Base-by-base conservation (phyloP, 2,888 invertebrate species). In the Noctua fimbriata region DNA sequence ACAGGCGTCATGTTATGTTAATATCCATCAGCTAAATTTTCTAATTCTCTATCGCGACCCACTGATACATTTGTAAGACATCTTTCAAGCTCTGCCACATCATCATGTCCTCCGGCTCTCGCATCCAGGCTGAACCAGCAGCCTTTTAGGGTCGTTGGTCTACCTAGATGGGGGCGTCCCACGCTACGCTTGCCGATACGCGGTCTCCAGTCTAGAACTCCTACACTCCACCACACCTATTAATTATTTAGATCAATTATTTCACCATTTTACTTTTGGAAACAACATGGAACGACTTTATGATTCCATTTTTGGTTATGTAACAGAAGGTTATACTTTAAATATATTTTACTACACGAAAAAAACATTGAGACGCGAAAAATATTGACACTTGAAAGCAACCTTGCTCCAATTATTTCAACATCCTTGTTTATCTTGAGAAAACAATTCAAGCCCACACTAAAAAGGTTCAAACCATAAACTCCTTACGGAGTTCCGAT, bases 391-490 rank as follows among this genome's bases (percentile, higher is more conserved):
- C 66, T 69, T 74, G 36, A 67, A 60, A 67, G 32, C 41, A 70
- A 84, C 87, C 85, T 87, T 87, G 77, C 81, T 81, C 87, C 58
- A 75, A 75, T 84, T 84, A 81, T 84, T 84, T 58, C 81, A 58
- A 67, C 69, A 84, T 69, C 63, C 76, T 73, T 81, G 18, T 84
- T 80, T 44, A 71, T 60, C 16, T 75, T 71, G 36, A 86, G 7
- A 81, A 77, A 69, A 81, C 63, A 73, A 82, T 86, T 83, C 28
- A 74, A 73, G 2, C 87, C 85, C 75, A 87, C 84, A 60, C 55
- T 24, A 71, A 41, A 32, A 28, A 73, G 36, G n/a, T 52, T 73
- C 28, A 73, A 81, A 60, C 49, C 49, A 44, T 41, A 72, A 81
- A 82, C 69, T 66, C 78, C 76, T 79, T 73, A 78, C 78, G 32